Evolutionary conservation across 2,113 vertebrate genomes (phyloP), one percentile per base, ranked within the genome.

Genomic region (Phodopus roborovskii): DNA sequence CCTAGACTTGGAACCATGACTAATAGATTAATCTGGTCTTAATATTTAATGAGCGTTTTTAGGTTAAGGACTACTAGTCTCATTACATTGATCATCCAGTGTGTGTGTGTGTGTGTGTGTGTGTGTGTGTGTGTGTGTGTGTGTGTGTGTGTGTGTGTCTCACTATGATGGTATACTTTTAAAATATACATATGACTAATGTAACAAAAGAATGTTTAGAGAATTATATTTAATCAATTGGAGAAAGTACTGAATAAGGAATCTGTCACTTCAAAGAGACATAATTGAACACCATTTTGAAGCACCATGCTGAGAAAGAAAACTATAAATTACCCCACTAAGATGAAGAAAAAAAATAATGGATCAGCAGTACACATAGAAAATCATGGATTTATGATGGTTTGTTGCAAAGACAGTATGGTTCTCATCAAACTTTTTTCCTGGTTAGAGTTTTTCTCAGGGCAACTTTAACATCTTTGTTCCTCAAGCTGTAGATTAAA

Each of bases 401-500:
- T 28, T 39, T 60, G 36, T 15, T 36, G 39, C 1, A 60, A n/a
- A 53, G 20, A 48, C 12, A 71, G 26, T 28, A 28, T 0, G 0
- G 42, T 58, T 88, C 2, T 64, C 2, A 28, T 28, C 8, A 66
- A 94, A 88, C 17, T 1, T 33, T 84, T 58, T 2, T 58, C 6
- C 11, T 50, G 3, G 15, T 88, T 2, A 79, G 22, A 10, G 26
- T n/a, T 88, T 92, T 92, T 77, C 7, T 87, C 53, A 96, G 26
- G 36, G 92, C 85, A 86, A n/a, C 11, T 70, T 74, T 56, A 64
- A 97, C 75, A 87, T 97, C 94, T 90, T 78, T 91, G 5, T 94
- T 94, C 5, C 90, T 95, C 36, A 86, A 81, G 30, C 85, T 95
- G 3, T 92, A 95, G 4, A 95, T 95, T 88, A 95, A 89, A 24